phyloP scores from a whole-genome alignment of 2,797 vertebrate species.

The Lithobates sylvaticus region DNA sequence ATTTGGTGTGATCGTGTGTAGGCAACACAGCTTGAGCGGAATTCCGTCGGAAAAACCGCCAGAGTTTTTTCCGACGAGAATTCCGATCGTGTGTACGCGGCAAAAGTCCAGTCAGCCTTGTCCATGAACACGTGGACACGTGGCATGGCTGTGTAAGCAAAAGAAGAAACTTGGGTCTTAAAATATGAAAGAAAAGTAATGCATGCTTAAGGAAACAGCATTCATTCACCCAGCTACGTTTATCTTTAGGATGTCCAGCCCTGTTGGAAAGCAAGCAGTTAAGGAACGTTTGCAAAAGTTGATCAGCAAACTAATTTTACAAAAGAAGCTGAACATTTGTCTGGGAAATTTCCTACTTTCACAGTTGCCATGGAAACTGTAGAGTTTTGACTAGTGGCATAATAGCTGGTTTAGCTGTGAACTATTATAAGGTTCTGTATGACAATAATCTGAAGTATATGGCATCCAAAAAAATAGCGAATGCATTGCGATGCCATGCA shows the following conservation, averaged over 20 bases:
- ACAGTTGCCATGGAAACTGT: constrained; percentile 53
- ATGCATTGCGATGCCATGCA: not conserved
- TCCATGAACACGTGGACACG: not conserved
- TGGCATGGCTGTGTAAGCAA: not conserved
- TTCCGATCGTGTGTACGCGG: no score
- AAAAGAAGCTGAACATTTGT: constrained; percentile 44
- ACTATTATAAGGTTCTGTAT: constrained; percentile 38
- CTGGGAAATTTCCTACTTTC: constrained; percentile 31
- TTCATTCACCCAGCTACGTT: not conserved
- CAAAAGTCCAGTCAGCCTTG: no score
- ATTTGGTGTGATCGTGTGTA: no score
- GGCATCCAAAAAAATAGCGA: constrained; percentile 19
- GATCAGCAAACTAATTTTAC: constrained; percentile 27
- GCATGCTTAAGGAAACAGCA: not conserved
- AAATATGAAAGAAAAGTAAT: not conserved
- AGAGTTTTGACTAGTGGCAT: constrained; percentile 40
- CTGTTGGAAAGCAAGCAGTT: constrained; percentile 33
- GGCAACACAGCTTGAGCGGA: no score
- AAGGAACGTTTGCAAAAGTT: constrained; percentile 40
- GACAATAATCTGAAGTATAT: constrained; percentile 29
- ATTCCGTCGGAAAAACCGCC: no score
- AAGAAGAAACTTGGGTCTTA: not conserved
- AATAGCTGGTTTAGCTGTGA: constrained; percentile 12
- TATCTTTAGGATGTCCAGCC: not conserved
- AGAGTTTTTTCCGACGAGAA: no score